Percentiles rank a stretch among this genome's conserved stretches.
phyloP scores from a whole-genome alignment of 2,113 vertebrate genomes.

The Festucalex cinctus region DNA sequence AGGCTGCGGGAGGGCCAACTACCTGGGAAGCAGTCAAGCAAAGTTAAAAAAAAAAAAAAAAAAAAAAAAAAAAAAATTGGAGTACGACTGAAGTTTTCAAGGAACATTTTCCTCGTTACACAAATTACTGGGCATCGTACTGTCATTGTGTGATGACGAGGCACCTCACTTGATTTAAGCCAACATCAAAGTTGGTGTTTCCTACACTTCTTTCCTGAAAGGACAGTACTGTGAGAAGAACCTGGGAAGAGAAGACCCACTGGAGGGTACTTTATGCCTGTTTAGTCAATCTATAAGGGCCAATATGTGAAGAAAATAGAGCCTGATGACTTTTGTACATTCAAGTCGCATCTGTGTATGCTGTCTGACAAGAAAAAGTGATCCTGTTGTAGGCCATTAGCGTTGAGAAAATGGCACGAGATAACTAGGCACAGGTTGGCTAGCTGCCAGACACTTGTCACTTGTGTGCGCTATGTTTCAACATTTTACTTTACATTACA shows the following conservation, averaged over 20 bases:
- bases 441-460: too few species aligned
- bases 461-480: too few species aligned
- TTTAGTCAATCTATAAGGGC: too few species aligned
- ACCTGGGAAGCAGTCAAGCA: conserved; percentile 34
- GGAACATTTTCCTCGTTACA: not conserved
- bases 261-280: too few species aligned
- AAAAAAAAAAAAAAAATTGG: conserved; percentile 2
- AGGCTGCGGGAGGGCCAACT: conserved; percentile 30
- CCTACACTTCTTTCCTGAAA: not conserved
- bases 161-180: not conserved
- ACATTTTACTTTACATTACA: too few species aligned
- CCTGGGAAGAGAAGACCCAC: not conserved
- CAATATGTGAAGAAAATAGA: too few species aligned
- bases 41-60: conserved; percentile 25
- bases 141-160: not conserved
- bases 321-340: too few species aligned
- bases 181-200: not conserved
- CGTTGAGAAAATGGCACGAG: too few species aligned
- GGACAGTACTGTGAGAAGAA: not conserved
- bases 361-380: too few species aligned
- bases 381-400: too few species aligned
- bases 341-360: too few species aligned
- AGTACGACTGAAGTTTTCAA: not conserved
- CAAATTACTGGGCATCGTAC: not conserved
- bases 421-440: too few species aligned